Evolutionary conservation across 2,797 vertebrate species (phyloP).

Genomic region (Pangasius sanitwongsei): DNA sequence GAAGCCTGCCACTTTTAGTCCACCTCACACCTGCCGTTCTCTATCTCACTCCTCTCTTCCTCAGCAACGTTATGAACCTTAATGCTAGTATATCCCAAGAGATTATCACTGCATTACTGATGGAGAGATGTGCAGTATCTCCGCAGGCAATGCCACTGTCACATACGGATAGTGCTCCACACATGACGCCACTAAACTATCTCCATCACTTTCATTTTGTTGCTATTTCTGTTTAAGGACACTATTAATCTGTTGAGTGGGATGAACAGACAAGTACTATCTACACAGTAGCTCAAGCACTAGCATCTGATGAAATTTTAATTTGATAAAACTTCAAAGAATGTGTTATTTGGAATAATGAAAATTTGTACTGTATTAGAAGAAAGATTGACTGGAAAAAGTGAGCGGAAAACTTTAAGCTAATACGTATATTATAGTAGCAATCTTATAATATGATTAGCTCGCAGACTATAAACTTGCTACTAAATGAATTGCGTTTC

Average conservation of each 20-base stretch:
- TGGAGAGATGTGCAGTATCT: slow-evolving; percentile 1
- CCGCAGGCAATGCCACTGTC: slow-evolving; percentile 14
- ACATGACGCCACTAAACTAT: slow-evolving; percentile 32
- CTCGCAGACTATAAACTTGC: too few relatives aligned
- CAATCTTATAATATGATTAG: background rate
- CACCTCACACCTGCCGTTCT: background rate
- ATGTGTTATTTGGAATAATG: background rate
- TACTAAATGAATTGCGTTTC: too few relatives aligned
- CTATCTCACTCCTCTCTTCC: background rate
- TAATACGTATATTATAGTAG: background rate
- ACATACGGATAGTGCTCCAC: background rate
- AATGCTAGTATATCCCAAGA: slow-evolving; percentile 14
- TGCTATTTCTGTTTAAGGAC: slow-evolving; percentile 27
- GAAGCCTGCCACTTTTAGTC: background rate
- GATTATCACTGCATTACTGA: slow-evolving; percentile 24
- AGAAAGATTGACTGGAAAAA: background rate
- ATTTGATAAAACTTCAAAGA: background rate
- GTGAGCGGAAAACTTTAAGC: background rate
- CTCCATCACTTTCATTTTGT: slow-evolving; percentile 15
- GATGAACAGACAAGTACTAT: slow-evolving; percentile 10
- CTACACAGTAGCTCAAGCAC: background rate
- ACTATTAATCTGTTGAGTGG: slow-evolving; percentile 15
- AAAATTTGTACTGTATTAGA: background rate
- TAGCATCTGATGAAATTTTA: background rate
- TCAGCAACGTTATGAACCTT: slow-evolving; percentile 6